These are phyloP conservation scores for Drosophila seguyi DNA, from an alignment of 1,140 invertebrate genomes.

Conservation along the genomic window DNA sequence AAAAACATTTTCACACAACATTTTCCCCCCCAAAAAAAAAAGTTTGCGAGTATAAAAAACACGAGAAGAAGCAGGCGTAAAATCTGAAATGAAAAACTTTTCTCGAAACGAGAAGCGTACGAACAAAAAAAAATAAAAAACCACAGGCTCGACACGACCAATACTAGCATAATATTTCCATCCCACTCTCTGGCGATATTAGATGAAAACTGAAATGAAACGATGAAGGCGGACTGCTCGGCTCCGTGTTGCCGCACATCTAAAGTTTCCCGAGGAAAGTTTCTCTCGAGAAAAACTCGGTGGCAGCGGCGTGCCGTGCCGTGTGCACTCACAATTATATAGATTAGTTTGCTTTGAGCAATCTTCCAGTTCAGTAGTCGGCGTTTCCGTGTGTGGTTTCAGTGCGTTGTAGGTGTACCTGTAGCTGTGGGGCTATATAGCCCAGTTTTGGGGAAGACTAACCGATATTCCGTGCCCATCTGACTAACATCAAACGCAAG, in stretches of 20 bases:
- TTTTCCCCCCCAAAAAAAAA: slow-evolving; percentile 48
- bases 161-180: slow-evolving; percentile 72
- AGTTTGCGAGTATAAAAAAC: slow-evolving; percentile 62
- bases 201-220: slow-evolving; percentile 64
- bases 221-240: slow-evolving; percentile 37
- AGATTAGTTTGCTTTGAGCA: slow-evolving; percentile 83
- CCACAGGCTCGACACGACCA: slow-evolving; percentile 58
- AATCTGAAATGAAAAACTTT: slow-evolving; percentile 65
- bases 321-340: slow-evolving; percentile 83
- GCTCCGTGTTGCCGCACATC: slow-evolving; percentile 63
- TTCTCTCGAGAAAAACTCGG: slow-evolving; percentile 56
- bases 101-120: slow-evolving; percentile 26
- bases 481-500: slow-evolving; percentile 26
- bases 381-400: slow-evolving; percentile 70
- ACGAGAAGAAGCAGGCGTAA: slow-evolving; percentile 30
- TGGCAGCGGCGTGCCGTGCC: slow-evolving; percentile 61
- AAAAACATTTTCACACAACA: slow-evolving; percentile 54
- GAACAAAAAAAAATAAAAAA: slow-evolving; percentile 62
- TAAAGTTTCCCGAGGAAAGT: slow-evolving; percentile 73
- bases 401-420: slow-evolving; percentile 64
- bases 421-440: slow-evolving; percentile 13
- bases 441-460: slow-evolving; percentile 28
- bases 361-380: slow-evolving; percentile 83
- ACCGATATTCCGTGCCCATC: slow-evolving; percentile 51
- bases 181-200: slow-evolving; percentile 77